Conservation (phyloP, 2,888 invertebrate species). For the Cerastoderma edule region DNA sequence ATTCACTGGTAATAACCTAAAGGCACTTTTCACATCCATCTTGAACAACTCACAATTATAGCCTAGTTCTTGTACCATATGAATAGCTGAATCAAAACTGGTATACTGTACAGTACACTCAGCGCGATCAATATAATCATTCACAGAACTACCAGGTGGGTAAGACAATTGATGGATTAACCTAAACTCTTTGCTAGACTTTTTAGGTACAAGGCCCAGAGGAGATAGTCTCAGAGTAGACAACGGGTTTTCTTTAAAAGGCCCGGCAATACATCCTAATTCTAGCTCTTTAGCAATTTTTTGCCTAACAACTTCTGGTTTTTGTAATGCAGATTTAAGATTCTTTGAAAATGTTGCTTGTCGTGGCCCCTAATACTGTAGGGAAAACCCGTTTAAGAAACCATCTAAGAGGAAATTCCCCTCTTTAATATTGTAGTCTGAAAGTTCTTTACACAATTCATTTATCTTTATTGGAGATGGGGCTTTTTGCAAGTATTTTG, state of each 20-base stretch:
- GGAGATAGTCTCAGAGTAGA: conserved; percentile 6
- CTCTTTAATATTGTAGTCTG: neutral
- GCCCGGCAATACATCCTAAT: conserved; percentile 33
- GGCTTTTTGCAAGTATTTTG: too few species aligned
- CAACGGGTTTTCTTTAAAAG: conserved; percentile 10
- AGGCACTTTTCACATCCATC: conserved; percentile 31
- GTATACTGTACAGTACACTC: conserved; percentile 21
- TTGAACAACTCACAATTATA: neutral
- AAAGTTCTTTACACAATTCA: neutral
- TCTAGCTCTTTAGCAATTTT: conserved; percentile 39
- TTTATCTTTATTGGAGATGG: neutral
- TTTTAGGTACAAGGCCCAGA: conserved; percentile 35
- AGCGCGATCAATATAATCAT: conserved; percentile 40
- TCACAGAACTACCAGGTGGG: conserved; percentile 30
- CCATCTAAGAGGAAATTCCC: conserved; percentile 4
- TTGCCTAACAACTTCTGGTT: conserved; percentile 6
- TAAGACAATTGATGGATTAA: conserved; percentile 49
- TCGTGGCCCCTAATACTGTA: conserved; percentile 17
- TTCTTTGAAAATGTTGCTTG: conserved; percentile 17
- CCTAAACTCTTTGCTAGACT: conserved; percentile 13
- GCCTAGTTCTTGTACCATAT: conserved; percentile 15
- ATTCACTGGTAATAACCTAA: conserved; percentile 28
- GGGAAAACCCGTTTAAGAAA: conserved; percentile 12
- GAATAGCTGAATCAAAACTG: conserved; percentile 6
- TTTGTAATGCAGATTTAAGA: conserved; percentile 32